Percentiles rank a stretch among this genome's conserved stretches.
phyloP scores from a whole-genome alignment of 2,888 invertebrate species.

The Dendrolimus pini region DNA sequence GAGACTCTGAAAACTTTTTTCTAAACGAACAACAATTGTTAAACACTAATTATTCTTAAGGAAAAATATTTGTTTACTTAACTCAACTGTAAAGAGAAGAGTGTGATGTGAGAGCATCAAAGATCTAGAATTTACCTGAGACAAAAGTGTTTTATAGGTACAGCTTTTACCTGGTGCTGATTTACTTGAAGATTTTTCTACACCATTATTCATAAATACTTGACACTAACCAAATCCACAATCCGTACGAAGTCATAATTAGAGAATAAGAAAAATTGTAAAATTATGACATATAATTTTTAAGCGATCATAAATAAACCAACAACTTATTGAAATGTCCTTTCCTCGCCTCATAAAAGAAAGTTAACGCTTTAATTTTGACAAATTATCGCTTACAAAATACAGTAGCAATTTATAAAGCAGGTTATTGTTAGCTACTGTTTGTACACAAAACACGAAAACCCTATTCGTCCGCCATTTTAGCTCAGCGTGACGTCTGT shows the following conservation, averaged over 20 bases:
- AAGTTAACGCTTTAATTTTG: slow-evolving; percentile 50
- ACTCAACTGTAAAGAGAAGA: too few relatives aligned
- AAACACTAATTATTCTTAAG: too few relatives aligned
- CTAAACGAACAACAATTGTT: too few relatives aligned
- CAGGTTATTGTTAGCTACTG: slow-evolving; percentile 28
- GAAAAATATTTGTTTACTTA: too few relatives aligned
- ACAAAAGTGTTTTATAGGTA: too few relatives aligned
- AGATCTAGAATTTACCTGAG: too few relatives aligned
- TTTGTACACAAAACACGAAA: slow-evolving; percentile 18
- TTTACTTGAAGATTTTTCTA: too few relatives aligned
- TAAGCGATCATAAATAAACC: slow-evolving; percentile 4
- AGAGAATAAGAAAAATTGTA: too few relatives aligned
- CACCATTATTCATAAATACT: too few relatives aligned
- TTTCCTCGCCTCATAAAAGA: slow-evolving; percentile 7
- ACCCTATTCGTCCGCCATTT: slow-evolving; percentile 32
- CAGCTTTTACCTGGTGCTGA: too few relatives aligned
- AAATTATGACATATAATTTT: neutral
- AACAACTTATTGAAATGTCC: slow-evolving; percentile 7
- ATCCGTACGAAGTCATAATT: neutral
- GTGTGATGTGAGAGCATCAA: too few relatives aligned
- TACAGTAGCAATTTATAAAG: slow-evolving; percentile 56
- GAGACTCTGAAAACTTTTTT: too few relatives aligned
- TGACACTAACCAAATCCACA: neutral
- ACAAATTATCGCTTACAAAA: slow-evolving; percentile 35
- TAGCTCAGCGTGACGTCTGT: slow-evolving; percentile 54